phyloP scores from a whole-genome alignment of 2,113 vertebrate species.

The Pipa parva region DNA sequence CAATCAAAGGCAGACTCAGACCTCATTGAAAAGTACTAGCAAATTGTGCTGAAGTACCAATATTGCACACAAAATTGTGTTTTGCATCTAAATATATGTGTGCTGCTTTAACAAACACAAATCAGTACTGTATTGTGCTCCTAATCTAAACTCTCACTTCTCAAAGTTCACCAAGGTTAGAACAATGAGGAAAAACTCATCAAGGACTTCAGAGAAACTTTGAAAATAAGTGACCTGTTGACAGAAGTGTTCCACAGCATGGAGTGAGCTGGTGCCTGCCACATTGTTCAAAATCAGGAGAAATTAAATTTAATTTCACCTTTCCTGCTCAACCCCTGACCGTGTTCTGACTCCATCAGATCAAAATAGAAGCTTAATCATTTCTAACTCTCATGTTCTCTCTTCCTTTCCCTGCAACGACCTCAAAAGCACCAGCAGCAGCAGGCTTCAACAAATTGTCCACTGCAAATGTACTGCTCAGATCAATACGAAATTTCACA shows the following conservation, averaged over 20 bases:
- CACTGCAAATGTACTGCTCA: conserved; percentile 18
- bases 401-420: conserved; percentile 16
- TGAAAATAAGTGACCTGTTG: conserved; percentile 30
- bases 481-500: conserved; percentile 26
- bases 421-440: conserved; percentile 26
- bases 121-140: not conserved
- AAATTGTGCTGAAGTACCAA: too few relatives aligned
- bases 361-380: conserved; percentile 43
- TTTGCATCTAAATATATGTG: not conserved
- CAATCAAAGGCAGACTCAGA: too few relatives aligned
- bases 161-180: conserved; percentile 9
- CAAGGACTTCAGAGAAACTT: conserved; percentile 28
- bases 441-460: conserved; percentile 31
- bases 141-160: not conserved
- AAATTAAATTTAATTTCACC: conserved; percentile 42
- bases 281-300: conserved; percentile 39
- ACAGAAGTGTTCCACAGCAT: conserved; percentile 16
- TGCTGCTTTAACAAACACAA: not conserved
- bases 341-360: conserved; percentile 35
- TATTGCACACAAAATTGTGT: too few relatives aligned
- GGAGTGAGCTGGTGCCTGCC: conserved; percentile 1
- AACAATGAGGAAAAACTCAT: conserved; percentile 13
- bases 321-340: conserved; percentile 38
- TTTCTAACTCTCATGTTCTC: conserved; percentile 25
- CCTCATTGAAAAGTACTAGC: too few relatives aligned